Base-by-base conservation (phyloP, 2,797 vertebrate genomes). In the Synanceia verrucosa region DNA sequence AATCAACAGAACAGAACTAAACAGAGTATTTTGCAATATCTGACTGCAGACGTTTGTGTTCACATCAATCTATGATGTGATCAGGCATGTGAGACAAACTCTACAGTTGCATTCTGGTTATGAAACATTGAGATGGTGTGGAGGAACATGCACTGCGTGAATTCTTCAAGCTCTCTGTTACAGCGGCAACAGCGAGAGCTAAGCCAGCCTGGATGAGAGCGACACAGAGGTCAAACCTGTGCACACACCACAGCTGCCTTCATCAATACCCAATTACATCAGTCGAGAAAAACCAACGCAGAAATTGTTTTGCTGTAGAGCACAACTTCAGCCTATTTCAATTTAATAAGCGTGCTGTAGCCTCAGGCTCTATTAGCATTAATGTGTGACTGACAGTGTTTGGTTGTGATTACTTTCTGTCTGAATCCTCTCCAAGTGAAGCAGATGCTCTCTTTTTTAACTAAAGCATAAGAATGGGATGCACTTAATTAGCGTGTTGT, bases 351-450 rank as follows among this genome's bases (percentile, higher is more conserved):
- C 47, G 60, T 3, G 26, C 16, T 48, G n/a, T n/a, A 33, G 72
- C 77, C 82, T 59, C 31, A 21, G 75, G 82, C 58, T 76, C 70
- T 80, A 63, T 78, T 55, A 67, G 46, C 36, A 63, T 62, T 18
- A 71, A 58, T 37, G 23, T 52, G 47, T 46, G 62, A 56, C 39
- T 63, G 76, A 74, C 69, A 67, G 34, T 66, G 21, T 72, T 79
- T 69, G 0, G 39, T 43, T 31, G 43, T 70, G 39, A 81, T 76
- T 71, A 52, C 58, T 53, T 60, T 69, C 56, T 9, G 12, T 47
- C 43, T 65, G 8, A 62, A 58, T 55, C 13, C 60, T 64, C 52
- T 75, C 19, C 9, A 23, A 37, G 18, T 33, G 50, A 57, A 74
- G 55, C 31, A 5, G 19, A 60, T 55, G 26, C 29, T 63, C n/a